These are phyloP conservation scores for Aphelinus certus DNA, from an alignment of 1,140 invertebrate species.

Conservation along the genomic window DNA sequence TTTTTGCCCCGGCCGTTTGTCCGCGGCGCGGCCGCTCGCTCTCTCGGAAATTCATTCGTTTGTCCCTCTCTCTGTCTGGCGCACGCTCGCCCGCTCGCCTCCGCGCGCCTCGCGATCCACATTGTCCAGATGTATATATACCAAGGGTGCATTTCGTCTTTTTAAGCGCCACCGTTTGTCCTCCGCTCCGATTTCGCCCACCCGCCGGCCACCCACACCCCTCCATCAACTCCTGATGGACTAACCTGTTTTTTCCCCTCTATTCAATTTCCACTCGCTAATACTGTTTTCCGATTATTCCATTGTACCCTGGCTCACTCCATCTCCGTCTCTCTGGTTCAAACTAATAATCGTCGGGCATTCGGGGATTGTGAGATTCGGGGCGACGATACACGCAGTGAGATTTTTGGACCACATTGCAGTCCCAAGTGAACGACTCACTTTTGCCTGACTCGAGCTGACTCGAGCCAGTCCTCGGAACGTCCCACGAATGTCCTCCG, in stretches of 20 bases:
- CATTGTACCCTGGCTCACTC: too few species aligned
- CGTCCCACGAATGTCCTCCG: too few species aligned
- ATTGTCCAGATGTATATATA: not conserved
- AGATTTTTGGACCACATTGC: too few species aligned
- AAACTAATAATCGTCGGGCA: too few species aligned
- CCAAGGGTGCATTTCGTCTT: not conserved
- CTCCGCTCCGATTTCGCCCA: not conserved
- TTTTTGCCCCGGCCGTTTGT: slow-evolving; percentile 61
- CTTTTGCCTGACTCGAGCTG: too few species aligned
- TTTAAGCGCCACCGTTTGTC: slow-evolving; percentile 1
- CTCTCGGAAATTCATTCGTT: slow-evolving; percentile 30
- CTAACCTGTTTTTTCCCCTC: slow-evolving; percentile 27
- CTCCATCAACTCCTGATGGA: slow-evolving; percentile 46
- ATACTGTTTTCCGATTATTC: too few species aligned
- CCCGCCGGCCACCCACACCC: slow-evolving; percentile 38
- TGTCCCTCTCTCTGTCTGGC: slow-evolving; percentile 18
- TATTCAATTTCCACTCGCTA: too few species aligned
- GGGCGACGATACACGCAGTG: too few species aligned
- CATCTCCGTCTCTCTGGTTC: too few species aligned
- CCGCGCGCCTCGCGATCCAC: slow-evolving; percentile 17
- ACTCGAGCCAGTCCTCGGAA: too few species aligned
- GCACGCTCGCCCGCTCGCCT: not conserved
- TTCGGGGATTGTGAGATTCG: too few species aligned
- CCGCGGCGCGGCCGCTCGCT: slow-evolving; percentile 35
- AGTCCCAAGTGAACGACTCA: too few species aligned